A percentile compares a stretch with the other conserved stretches of the same genome.
Conservation (phyloP, 2,797 vertebrate genomes). For the Takifugu ocellatus region DNA sequence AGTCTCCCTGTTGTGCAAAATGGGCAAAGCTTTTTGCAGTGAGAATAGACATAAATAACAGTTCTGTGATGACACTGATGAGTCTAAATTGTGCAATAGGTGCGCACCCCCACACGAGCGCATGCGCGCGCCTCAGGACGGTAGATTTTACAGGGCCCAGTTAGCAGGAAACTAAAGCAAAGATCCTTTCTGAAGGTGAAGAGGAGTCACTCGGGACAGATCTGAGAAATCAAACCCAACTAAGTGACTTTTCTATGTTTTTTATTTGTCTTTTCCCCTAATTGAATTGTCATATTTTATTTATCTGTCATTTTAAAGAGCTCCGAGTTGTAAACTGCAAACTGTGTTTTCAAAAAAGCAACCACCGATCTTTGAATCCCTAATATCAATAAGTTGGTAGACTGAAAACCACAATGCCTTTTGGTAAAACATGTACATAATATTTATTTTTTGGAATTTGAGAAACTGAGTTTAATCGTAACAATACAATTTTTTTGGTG, state of each 20-base stretch:
- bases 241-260: too few relatives aligned
- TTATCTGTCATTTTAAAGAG: too few relatives aligned
- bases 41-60: constrained; percentile 11
- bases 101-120: too few relatives aligned
- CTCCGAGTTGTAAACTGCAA: too few relatives aligned
- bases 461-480: constrained; percentile 51
- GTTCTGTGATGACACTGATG: not conserved
- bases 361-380: not conserved
- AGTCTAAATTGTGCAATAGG: not conserved
- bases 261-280: too few relatives aligned
- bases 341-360: not conserved
- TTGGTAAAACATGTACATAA: constrained; percentile 32
- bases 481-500: constrained; percentile 73
- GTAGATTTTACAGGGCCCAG: too few relatives aligned
- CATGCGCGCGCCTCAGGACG: too few relatives aligned
- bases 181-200: not conserved
- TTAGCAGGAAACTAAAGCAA: too few relatives aligned
- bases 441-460: constrained; percentile 28
- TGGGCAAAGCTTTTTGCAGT: constrained; percentile 35
- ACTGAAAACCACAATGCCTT: constrained; percentile 61
- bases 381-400: constrained; percentile 9
- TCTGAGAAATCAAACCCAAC: not conserved
- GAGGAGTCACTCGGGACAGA: not conserved
- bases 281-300: too few relatives aligned
- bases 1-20: constrained; percentile 26